Evolutionary conservation across 2,888 invertebrate genomes (phyloP).

Genomic region (Rhamnusium bicolor): DNA sequence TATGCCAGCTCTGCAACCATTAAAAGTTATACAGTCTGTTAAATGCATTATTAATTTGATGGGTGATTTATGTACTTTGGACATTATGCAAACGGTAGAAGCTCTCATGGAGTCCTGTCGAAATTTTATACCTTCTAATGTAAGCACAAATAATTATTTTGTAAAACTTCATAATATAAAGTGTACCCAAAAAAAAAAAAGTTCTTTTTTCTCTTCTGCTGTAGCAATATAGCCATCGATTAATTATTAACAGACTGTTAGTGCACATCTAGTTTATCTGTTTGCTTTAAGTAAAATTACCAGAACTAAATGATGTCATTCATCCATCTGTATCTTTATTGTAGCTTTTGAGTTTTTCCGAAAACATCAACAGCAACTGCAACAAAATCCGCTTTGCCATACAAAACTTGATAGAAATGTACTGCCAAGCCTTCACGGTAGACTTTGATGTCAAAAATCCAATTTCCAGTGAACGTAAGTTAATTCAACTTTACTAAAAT

Average conservation of each 20-base stretch:
- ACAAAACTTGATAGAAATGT: constrained; percentile 87
- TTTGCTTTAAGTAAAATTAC: neutral
- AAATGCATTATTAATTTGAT: constrained; percentile 93
- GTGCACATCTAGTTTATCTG: no score
- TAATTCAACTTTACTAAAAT: neutral
- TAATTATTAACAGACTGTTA: no score
- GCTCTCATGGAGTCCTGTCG: constrained; percentile 60
- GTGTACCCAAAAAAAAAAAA: no score
- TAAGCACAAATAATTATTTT: constrained; percentile 46
- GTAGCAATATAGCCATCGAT: no score
- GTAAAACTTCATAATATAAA: no score
- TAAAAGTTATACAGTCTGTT: constrained; percentile 90
- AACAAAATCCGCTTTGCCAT: constrained; percentile 85
- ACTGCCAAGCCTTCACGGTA: constrained; percentile 87
- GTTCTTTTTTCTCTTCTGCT: no score
- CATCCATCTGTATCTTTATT: neutral
- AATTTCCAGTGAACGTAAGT: constrained; percentile 65
- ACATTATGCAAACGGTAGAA: constrained; percentile 84
- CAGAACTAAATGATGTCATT: neutral
- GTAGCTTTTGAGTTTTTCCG: constrained; percentile 70
- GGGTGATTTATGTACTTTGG: constrained; percentile 90
- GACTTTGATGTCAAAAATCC: constrained; percentile 81
- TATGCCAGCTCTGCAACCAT: constrained; percentile 74
- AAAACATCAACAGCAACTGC: constrained; percentile 78
- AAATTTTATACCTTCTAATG: constrained; percentile 57